Conservation (phyloP, 2,797 vertebrate genomes). For the Spondyliosoma cantharus region DNA sequence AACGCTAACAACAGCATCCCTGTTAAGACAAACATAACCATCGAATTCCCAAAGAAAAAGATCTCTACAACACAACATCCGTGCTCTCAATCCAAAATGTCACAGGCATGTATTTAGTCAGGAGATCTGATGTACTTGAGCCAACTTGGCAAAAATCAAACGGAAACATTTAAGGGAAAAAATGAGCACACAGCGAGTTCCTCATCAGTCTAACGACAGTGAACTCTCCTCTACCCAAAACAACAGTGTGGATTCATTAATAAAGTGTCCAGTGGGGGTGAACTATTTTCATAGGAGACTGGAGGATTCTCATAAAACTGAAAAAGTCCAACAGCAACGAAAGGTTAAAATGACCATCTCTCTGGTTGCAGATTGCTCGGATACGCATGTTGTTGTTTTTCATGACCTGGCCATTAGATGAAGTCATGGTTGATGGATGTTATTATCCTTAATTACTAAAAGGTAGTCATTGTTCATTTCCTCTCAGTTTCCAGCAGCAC, state of each 20-base stretch:
- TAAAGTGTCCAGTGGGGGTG: slow-evolving; percentile 46
- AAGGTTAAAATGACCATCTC: slow-evolving; percentile 34
- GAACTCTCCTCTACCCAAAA: slow-evolving; percentile 52
- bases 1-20: slow-evolving; percentile 1
- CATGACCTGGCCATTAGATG: slow-evolving; percentile 69
- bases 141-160: slow-evolving; percentile 38
- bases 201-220: slow-evolving; percentile 50
- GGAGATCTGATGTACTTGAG: slow-evolving; percentile 27
- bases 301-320: slow-evolving; percentile 65
- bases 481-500: slow-evolving; percentile 42
- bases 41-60: slow-evolving; percentile 11
- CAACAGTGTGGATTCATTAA: slow-evolving; percentile 52
- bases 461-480: slow-evolving; percentile 64
- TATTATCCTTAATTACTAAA: slow-evolving; percentile 68
- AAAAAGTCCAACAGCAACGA: slow-evolving; percentile 19
- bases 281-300: slow-evolving; percentile 59
- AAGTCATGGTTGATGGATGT: slow-evolving; percentile 74
- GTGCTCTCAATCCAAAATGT: background rate
- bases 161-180: slow-evolving; percentile 46
- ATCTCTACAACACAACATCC: slow-evolving; percentile 16
- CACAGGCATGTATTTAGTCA: slow-evolving; percentile 31
- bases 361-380: slow-evolving; percentile 23
- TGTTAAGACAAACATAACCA: slow-evolving; percentile 7
- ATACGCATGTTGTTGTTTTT: slow-evolving; percentile 62
- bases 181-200: slow-evolving; percentile 22